Evolutionary conservation across 1,140 invertebrate species (phyloP).

Genomic region (Metopolophium dirhodum): DNA sequence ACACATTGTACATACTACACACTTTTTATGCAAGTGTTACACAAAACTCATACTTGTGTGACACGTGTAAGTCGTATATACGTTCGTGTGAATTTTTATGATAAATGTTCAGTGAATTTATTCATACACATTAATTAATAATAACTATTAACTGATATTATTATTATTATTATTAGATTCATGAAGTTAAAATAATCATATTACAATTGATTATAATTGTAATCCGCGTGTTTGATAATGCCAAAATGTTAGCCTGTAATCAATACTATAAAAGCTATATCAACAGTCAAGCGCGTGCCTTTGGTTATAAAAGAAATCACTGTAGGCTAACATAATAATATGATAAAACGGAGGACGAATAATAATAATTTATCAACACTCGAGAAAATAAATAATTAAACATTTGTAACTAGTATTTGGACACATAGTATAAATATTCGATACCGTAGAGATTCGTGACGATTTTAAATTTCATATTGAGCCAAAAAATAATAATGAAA

Average conservation of each 20-base stretch:
- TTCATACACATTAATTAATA: background rate
- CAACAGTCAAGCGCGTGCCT: background rate
- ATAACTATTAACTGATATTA: background rate
- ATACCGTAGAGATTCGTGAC: background rate
- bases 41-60: background rate
- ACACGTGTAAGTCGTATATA: background rate
- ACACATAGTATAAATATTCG: background rate
- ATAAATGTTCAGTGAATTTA: background rate
- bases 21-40: slow-evolving; percentile 8
- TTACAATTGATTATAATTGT: background rate
- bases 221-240: background rate
- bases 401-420: too few relatives aligned
- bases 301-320: background rate
- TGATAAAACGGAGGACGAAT: background rate
- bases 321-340: background rate
- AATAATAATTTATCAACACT: background rate
- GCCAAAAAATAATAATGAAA: background rate
- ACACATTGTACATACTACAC: background rate
- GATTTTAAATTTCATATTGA: background rate
- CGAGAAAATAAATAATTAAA: background rate
- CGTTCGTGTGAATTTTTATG: background rate
- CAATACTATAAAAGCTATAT: background rate
- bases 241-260: background rate
- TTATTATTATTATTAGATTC: background rate
- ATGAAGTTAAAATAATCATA: background rate